A percentile compares a stretch with the other conserved stretches of the same genome.
Conservation (phyloP, 2,113 vertebrate species). For the Gnathonemus echidnorhynchus region DNA sequence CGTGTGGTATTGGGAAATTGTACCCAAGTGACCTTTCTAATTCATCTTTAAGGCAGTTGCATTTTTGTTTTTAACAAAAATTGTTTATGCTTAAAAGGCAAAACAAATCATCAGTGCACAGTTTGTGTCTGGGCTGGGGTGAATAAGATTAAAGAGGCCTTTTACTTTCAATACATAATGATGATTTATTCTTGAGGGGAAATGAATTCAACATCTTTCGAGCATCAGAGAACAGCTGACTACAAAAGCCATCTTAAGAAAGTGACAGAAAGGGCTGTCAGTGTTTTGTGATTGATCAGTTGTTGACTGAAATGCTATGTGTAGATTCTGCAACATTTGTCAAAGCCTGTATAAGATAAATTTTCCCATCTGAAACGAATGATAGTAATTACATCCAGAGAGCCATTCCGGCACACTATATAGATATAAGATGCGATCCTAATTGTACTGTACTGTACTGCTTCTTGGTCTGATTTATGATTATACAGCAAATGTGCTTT, state of each 20-base stretch:
- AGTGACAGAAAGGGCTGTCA: not conserved
- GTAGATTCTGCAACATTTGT: not conserved
- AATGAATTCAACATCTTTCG: not conserved
- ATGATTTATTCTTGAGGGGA: not conserved
- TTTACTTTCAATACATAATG: constrained; percentile 11
- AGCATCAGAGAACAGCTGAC: not conserved
- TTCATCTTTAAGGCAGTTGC: constrained; percentile 11
- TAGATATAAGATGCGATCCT: not conserved
- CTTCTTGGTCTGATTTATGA: not conserved
- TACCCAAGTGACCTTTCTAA: constrained; percentile 1
- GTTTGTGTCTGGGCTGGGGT: constrained; percentile 5
- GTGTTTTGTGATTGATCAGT: not conserved
- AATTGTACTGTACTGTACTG: not conserved
- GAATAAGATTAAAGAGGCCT: not conserved
- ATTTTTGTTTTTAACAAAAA: constrained; percentile 17
- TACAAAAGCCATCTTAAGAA: not conserved
- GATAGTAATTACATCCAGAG: not conserved
- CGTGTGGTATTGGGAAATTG: constrained; percentile 19
- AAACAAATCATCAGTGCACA: constrained; percentile 8
- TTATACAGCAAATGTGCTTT: not conserved
- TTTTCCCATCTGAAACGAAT: not conserved
- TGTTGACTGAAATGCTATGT: not conserved
- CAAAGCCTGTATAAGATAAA: not conserved
- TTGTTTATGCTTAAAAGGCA: constrained; percentile 10
- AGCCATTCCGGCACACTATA: not conserved